A percentile compares a stretch with the other conserved stretches of the same genome.
phyloP scores from a whole-genome alignment of 2,797 vertebrate genomes.

The Calcarius lapponicus region DNA sequence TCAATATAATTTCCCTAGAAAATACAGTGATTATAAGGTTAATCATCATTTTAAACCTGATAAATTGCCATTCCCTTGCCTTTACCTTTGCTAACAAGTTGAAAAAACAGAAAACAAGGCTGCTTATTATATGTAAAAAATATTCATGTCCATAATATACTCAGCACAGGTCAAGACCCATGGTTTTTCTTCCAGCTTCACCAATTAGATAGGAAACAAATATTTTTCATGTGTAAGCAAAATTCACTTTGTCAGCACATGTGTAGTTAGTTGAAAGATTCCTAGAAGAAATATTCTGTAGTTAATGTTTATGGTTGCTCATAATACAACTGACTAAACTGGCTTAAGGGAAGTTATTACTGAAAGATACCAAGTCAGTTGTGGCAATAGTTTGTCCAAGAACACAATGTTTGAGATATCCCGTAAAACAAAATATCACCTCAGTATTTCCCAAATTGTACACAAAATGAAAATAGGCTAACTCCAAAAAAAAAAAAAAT shows the following conservation, averaged over 20 bases:
- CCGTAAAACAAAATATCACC: neutral
- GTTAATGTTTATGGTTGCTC: slow-evolving; percentile 73
- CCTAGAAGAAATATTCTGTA: slow-evolving; percentile 55
- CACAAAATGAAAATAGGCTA: neutral
- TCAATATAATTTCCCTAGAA: slow-evolving; percentile 40
- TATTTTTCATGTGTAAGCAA: slow-evolving; percentile 67
- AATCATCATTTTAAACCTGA: slow-evolving; percentile 57
- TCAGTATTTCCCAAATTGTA: neutral
- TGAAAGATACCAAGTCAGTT: slow-evolving; percentile 45
- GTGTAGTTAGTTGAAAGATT: slow-evolving; percentile 47
- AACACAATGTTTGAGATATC: neutral
- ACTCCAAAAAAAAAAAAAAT: neutral
- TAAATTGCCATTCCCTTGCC: slow-evolving; percentile 51
- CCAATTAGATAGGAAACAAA: slow-evolving; percentile 77
- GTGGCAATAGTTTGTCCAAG: slow-evolving; percentile 9
- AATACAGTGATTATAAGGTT: slow-evolving; percentile 59
- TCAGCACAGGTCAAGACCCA: slow-evolving; percentile 64
- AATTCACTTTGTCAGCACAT: slow-evolving; percentile 57
- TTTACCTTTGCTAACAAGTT: slow-evolving; percentile 52
- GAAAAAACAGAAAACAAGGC: slow-evolving; percentile 6
- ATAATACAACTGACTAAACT: slow-evolving; percentile 5
- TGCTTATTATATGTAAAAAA: slow-evolving; percentile 56
- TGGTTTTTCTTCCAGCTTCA: slow-evolving; percentile 63
- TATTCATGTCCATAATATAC: slow-evolving; percentile 71
- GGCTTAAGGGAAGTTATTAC: slow-evolving; percentile 44